Conservation (phyloP, 2,797 vertebrate genomes). For the Chloroceryle inda region DNA sequence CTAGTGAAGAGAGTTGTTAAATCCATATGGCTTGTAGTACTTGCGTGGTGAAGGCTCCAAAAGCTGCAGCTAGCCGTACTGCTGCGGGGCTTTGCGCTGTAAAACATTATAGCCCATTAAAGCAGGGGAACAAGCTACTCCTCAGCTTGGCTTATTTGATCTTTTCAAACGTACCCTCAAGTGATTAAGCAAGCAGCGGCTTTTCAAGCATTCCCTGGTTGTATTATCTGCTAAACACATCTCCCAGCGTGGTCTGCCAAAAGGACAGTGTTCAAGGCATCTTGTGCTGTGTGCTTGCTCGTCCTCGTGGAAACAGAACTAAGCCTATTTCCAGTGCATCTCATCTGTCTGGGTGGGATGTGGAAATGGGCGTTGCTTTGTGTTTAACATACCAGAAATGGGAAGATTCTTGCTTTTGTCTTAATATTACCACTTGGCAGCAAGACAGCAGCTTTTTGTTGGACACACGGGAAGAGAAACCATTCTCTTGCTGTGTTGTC, state of each 20-base stretch:
- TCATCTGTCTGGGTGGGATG: constrained; percentile 22
- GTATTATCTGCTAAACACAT: constrained; percentile 32
- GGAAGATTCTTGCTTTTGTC: background rate
- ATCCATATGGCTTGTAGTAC: background rate
- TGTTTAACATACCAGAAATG: background rate
- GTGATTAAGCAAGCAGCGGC: constrained; percentile 23
- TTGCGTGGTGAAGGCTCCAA: background rate
- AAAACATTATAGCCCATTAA: constrained; percentile 47
- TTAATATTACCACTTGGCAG: background rate
- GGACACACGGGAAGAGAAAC: background rate
- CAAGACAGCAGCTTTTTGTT: background rate
- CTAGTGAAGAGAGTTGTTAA: constrained; percentile 11
- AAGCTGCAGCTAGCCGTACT: background rate
- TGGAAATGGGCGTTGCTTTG: background rate
- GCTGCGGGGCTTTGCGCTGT: constrained; percentile 37
- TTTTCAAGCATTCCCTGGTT: constrained; percentile 1
- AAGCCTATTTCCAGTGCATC: background rate
- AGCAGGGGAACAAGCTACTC: constrained; percentile 15
- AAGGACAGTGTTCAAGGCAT: too few species aligned
- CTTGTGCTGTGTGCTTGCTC: background rate
- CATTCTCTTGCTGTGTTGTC: background rate
- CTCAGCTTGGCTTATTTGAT: constrained; percentile 49
- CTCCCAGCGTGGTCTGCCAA: background rate
- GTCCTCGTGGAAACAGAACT: constrained; percentile 8
- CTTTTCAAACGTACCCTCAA: constrained; percentile 18